Base-by-base conservation (phyloP, 1,140 invertebrate species). In the Drosophila subpulchrella region DNA sequence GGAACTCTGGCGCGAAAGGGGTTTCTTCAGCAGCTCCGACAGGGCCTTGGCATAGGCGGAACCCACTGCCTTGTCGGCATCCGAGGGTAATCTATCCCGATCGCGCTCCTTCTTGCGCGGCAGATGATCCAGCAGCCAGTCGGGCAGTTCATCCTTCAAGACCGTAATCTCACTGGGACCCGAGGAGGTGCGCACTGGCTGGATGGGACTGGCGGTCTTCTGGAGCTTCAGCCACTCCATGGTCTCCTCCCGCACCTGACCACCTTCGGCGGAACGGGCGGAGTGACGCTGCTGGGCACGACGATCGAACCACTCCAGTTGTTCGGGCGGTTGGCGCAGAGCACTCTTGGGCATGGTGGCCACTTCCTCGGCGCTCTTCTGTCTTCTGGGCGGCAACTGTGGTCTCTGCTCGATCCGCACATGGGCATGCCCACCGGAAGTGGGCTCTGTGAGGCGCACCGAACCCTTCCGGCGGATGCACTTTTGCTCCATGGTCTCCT, bases 161-260 rank as follows among this genome's bases (percentile, higher is more conserved):
- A 91, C 85, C 6, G 90, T 90, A 32, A 92, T 90, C 68, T 92
- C 92, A 30, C 85, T 91, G 32, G 92, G 92, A 6, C 92, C 92
- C 0, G 91, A 92, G 0, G 88, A 88, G 6, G 92, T 92, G 41
- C 92, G 73, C 12, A 78, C 86, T 0, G 91, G 92, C 62, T 63
- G 74, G 11, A 57, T 61, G 46, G 68, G 61, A 1, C 60, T 76
- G 10, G 75, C 50, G 27, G 62, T 60, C 7, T 86, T 82, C 42
- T 92, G 91, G 5, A 84, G 74, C 55, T 91, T 79, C 24, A 92
- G 55, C 91, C 91, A 92, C 32, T 91, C 91, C 36, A 91, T 92
- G 11, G 90, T 90, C 68, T 92, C 91, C 12, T 92, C 91, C 3
- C 90, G 78, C 27, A 92, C 90, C 15, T 83, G 78, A 0, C 91